A percentile compares a stretch with the other conserved stretches of the same genome.
Conservation (phyloP, 2,113 vertebrate species). For the Antechinus flavipes region DNA sequence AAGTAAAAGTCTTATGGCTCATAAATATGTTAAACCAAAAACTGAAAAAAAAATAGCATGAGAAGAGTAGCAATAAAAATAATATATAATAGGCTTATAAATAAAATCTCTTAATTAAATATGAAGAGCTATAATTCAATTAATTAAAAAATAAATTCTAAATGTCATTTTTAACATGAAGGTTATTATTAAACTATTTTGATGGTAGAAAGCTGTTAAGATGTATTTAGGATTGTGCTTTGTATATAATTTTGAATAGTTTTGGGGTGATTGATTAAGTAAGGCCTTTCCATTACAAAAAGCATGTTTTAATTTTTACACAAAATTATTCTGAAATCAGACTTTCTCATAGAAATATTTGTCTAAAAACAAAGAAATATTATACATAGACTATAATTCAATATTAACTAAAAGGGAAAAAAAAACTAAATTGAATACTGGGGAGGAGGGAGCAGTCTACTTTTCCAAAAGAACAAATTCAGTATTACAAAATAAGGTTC, state of each 20-base stretch:
- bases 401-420: constrained; percentile 32
- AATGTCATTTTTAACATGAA: background rate
- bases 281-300: background rate
- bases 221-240: background rate
- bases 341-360: background rate
- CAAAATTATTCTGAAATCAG: background rate
- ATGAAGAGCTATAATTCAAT: background rate
- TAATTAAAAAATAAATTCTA: background rate
- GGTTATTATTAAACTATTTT: background rate
- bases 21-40: background rate
- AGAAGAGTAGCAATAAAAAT: background rate
- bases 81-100: background rate
- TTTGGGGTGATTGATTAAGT: background rate
- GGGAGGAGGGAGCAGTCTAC: constrained; percentile 41
- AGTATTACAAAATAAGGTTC: constrained; percentile 49
- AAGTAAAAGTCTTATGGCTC: constrained; percentile 13
- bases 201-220: background rate
- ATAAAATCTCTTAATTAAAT: background rate
- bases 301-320: background rate
- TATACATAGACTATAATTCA: background rate
- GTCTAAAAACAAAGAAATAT: background rate
- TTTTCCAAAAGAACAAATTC: constrained; percentile 41
- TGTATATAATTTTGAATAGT: background rate
- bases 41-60: background rate
- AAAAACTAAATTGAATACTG: constrained; percentile 37